Base-by-base conservation (phyloP, 2,113 vertebrate genomes). In the Chinchilla lanigera region DNA sequence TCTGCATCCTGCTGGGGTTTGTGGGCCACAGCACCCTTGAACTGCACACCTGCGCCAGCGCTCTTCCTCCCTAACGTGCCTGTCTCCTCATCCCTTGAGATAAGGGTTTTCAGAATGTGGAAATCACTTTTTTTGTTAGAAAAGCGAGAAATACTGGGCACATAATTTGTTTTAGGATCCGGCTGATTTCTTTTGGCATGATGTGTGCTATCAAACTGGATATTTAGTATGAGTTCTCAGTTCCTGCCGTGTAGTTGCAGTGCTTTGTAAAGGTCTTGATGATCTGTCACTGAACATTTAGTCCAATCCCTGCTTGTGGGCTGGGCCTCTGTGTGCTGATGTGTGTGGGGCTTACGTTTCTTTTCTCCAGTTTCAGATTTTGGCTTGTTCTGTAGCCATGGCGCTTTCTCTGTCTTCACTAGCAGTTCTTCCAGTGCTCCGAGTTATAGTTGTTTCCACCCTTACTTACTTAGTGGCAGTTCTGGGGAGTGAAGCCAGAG, bases 61-160 rank as follows among this genome's bases (percentile, higher is more conserved):
- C 91, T 81, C 4, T 61, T 52, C 35, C 41, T 14, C 22, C 9
- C 33, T 47, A 12, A n/a, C 67, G 8, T 47, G 0, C 58, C 78
- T 56, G 1, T 41, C 20, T 69, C 67, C 92, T 14, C 3, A 12
- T 82, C 33, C 50, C 44, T 93, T 82, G 73, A 85, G 26, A 69
- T 30, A 19, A 0, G 7, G 73, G 84, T 65, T 73, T 96, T 35
- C 38, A 56, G 28, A 78, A 88, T 84, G 54, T 44, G 16, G 44
- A 67, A 82, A 28, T 71, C 56, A 80, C 47, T 14, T 50, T 16
- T 35, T 52, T 60, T 67, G 50, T 85, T 90, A 71, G 77, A 56
- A 96, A 86, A 80, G 14, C 4, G 63, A 38, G 75, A 87, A 82
- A 54, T 90, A 50, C 38, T 89, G 80, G 80, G 92, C 44, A 30